Conservation (phyloP, 1,140 invertebrate genomes). For the Oscheius sp. region DNA sequence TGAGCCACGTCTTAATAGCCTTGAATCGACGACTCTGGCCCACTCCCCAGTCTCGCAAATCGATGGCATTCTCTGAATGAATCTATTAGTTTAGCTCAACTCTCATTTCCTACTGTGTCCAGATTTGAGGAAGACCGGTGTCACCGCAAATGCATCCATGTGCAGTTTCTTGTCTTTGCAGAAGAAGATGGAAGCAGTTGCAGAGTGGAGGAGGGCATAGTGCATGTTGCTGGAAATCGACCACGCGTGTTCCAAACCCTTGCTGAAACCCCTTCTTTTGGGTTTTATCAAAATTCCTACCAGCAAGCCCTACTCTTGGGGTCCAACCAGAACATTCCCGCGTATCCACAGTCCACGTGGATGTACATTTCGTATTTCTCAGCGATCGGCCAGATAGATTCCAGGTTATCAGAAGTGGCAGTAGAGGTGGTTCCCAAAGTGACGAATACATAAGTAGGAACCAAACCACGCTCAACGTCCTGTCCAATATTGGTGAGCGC, state of each 20-base stretch:
- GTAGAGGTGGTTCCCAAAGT: slow-evolving; percentile 85
- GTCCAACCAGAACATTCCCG: slow-evolving; percentile 66
- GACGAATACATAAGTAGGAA: slow-evolving; percentile 71
- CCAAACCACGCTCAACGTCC: slow-evolving; percentile 4
- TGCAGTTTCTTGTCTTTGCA: slow-evolving; percentile 52
- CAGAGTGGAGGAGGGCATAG: slow-evolving; percentile 62
- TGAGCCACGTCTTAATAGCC: slow-evolving; percentile 87
- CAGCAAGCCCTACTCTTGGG: slow-evolving; percentile 61
- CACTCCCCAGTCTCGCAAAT: slow-evolving; percentile 82
- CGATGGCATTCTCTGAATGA: neutral
- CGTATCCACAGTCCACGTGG: slow-evolving; percentile 82
- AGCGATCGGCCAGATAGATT: slow-evolving; percentile 76
- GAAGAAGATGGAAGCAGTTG: slow-evolving; percentile 63
- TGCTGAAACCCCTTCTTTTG: too few species aligned
- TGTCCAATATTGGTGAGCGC: neutral
- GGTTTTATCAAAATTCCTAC: neutral
- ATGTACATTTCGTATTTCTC: slow-evolving; percentile 72
- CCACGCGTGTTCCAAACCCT: slow-evolving; percentile 62
- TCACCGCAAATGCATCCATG: neutral
- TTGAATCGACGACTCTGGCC: slow-evolving; percentile 80
- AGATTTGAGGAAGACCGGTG: slow-evolving; percentile 9
- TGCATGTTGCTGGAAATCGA: slow-evolving; percentile 65
- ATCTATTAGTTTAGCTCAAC: neutral
- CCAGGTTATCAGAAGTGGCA: slow-evolving; percentile 82
- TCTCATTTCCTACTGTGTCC: neutral